Evolutionary conservation across 2,797 vertebrate species (phyloP).

Genomic region (Thamnophis elegans): DNA sequence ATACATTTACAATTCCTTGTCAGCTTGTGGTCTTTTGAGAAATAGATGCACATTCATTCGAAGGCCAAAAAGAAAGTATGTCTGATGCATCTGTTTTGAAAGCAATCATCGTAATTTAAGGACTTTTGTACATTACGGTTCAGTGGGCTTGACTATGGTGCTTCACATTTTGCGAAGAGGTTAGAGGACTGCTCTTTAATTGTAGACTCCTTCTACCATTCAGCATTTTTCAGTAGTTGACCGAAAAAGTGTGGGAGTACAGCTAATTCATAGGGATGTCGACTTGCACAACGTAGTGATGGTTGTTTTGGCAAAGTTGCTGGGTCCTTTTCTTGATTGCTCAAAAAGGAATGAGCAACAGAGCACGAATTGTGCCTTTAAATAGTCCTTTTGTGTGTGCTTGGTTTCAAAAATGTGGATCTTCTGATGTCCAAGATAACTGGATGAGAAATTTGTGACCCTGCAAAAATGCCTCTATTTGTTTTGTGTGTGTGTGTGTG

Average conservation of each 20-base stretch:
- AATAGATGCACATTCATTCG: conserved; percentile 43
- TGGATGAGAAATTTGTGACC: neutral
- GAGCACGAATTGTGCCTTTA: neutral
- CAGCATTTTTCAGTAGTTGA: conserved; percentile 1
- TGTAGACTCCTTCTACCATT: conserved; percentile 23
- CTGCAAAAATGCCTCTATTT: neutral
- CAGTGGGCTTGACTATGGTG: conserved; percentile 25
- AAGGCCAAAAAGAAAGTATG: neutral
- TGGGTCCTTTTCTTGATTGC: neutral
- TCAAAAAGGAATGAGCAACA: neutral
- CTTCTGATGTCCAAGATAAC: neutral
- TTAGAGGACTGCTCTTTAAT: conserved; percentile 18
- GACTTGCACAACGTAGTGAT: neutral
- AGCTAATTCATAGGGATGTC: neutral
- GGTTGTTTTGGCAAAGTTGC: neutral
- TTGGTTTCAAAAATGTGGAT: neutral
- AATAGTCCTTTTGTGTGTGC: neutral
- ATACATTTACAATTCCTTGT: conserved; percentile 31
- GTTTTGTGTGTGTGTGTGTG: too few relatives aligned
- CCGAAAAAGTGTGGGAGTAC: neutral
- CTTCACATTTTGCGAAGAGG: neutral
- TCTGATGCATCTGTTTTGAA: conserved; percentile 4
- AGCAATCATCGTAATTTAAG: conserved; percentile 22
- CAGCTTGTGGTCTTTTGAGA: conserved; percentile 20
- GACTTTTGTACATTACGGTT: conserved; percentile 24